A percentile compares a stretch with the other conserved stretches of the same genome.
Conservation (phyloP, 2,888 invertebrate genomes). For the Drosophila cognata region DNA sequence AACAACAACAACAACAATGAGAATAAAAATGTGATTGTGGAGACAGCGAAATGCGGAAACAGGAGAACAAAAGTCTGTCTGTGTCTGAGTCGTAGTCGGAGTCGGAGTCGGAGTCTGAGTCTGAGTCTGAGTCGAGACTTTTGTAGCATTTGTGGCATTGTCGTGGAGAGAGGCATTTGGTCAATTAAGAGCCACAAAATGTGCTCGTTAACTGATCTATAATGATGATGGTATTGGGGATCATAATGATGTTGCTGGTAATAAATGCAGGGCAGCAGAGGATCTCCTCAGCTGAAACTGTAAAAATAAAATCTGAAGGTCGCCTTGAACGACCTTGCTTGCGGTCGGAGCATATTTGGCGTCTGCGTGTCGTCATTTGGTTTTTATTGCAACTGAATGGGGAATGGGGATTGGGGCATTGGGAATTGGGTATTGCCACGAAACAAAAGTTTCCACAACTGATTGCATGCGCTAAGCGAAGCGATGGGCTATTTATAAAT, state of each 20-base stretch:
- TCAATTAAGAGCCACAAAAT: conserved; percentile 64
- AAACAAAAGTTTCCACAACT: conserved; percentile 56
- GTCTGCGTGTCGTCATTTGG: conserved; percentile 80
- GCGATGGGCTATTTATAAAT: conserved; percentile 67
- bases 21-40: conserved; percentile 21
- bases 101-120: not conserved
- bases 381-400: conserved; percentile 59
- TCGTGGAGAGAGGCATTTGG: conserved; percentile 59
- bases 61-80: conserved; percentile 18
- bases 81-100: no score
- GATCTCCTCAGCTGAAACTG: conserved; percentile 33
- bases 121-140: conserved; percentile 11
- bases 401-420: conserved; percentile 48
- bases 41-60: conserved; percentile 71
- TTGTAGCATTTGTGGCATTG: conserved; percentile 31
- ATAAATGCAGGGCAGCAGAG: conserved; percentile 40
- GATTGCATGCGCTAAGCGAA: conserved; percentile 73
- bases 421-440: conserved; percentile 28
- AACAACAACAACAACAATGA: conserved; percentile 24
- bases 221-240: conserved; percentile 19
- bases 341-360: conserved; percentile 72
- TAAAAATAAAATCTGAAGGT: conserved; percentile 73
- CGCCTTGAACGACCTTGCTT: conserved; percentile 82
- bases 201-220: conserved; percentile 64
- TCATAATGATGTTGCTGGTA: conserved; percentile 15